A percentile compares a stretch with the other conserved stretches of the same genome.
These are phyloP conservation scores for Aporophyla nigra DNA, from an alignment of 2,888 invertebrate genomes.

Conservation along the genomic window DNA sequence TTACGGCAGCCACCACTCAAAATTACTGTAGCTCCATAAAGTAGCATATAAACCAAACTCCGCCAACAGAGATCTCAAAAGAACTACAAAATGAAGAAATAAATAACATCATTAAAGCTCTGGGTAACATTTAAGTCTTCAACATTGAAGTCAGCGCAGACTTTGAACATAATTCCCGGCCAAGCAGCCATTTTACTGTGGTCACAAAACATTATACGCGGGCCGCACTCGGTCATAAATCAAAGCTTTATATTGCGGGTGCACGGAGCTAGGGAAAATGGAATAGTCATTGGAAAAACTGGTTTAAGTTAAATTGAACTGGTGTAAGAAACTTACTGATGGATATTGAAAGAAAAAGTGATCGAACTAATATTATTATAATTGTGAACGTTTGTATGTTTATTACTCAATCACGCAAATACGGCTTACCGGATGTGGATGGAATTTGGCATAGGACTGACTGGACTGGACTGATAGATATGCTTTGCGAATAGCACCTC, in stretches of 20 bases:
- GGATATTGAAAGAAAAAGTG: too few species aligned
- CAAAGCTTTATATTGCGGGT: slow-evolving; percentile 32
- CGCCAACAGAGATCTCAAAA: neutral
- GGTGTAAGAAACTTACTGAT: too few species aligned
- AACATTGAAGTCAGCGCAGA: slow-evolving; percentile 27
- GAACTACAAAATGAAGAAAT: slow-evolving; percentile 24
- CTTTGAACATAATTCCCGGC: slow-evolving; percentile 39
- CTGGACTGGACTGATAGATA: too few species aligned
- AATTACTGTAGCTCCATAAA: neutral
- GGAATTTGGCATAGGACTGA: too few species aligned
- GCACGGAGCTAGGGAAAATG: slow-evolving; percentile 30
- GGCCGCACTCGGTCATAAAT: slow-evolving; percentile 45
- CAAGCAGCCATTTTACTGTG: slow-evolving; percentile 47
- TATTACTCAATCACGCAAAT: too few species aligned
- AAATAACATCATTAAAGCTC: slow-evolving; percentile 20
- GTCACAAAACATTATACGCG: slow-evolving; percentile 57
- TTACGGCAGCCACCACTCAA: neutral
- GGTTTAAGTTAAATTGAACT: neutral
- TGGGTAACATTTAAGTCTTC: slow-evolving; percentile 12
- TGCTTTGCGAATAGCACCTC: too few species aligned
- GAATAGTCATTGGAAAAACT: slow-evolving; percentile 15
- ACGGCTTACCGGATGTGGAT: too few species aligned
- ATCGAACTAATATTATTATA: too few species aligned
- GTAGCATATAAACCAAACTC: neutral
- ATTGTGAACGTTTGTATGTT: too few species aligned